Percentiles rank a stretch among this genome's conserved stretches.
These are phyloP conservation scores for Eucidaris tribuloides DNA, from an alignment of 35 echinoderm and acorn worm genomes.

Conservation along the genomic window DNA sequence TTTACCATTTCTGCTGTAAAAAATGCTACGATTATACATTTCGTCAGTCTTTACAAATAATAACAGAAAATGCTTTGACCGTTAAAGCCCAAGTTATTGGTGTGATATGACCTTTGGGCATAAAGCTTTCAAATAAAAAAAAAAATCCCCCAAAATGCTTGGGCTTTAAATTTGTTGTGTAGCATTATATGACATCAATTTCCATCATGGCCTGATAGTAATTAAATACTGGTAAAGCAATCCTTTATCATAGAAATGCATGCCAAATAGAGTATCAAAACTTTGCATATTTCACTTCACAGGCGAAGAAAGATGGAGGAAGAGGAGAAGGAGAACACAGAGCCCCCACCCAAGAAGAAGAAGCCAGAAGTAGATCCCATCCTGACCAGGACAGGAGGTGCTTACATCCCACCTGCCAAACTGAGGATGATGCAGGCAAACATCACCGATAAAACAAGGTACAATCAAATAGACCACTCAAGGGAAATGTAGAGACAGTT, in stretches of 20 bases:
- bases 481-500: no score
- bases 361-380: constrained; percentile 40
- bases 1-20: no score
- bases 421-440: constrained; percentile 84
- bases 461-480: background rate
- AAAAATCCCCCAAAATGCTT: no score
- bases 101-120: no score
- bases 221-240: background rate
- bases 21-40: no score
- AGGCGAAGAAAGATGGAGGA: constrained; percentile 20
- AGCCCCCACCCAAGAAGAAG: constrained; percentile 64
- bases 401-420: constrained; percentile 96
- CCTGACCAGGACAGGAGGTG: constrained; percentile 79
- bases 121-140: no score
- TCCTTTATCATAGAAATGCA: background rate
- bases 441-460: constrained; percentile 98
- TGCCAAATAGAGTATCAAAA: background rate
- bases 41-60: no score
- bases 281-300: background rate
- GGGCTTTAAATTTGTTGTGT: no score
- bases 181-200: no score
- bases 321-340: constrained; percentile 64
- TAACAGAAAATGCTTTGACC: no score
- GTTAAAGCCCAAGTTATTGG: no score
- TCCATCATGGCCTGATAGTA: no score